These are phyloP conservation scores for Sternotherus odoratus DNA, from an alignment of 2,797 vertebrate genomes.

Conservation along the genomic window DNA sequence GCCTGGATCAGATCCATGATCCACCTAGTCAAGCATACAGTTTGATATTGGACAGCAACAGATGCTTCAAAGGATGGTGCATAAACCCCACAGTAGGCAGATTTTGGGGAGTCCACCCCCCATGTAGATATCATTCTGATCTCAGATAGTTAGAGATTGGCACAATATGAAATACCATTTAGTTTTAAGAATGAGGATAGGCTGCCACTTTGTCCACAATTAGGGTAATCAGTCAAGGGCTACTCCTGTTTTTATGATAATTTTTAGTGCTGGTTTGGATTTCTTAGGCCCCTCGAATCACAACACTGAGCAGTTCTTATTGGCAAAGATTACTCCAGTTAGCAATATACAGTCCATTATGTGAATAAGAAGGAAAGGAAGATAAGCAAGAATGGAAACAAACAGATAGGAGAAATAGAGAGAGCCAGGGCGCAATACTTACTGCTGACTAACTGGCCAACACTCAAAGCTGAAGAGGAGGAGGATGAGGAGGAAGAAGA, in stretches of 20 bases:
- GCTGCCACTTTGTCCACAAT: neutral
- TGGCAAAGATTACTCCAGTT: neutral
- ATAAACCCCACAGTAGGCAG: neutral
- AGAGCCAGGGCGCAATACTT: conserved; percentile 85
- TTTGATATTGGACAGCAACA: neutral
- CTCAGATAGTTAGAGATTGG: neutral
- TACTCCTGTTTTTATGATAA: neutral
- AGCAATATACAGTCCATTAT: conserved; percentile 8
- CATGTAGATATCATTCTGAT: neutral
- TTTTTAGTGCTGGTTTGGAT: conserved; percentile 4
- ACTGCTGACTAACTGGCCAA: conserved; percentile 99
- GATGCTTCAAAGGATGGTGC: neutral
- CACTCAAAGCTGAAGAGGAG: conserved; percentile 97
- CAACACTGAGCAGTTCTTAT: conserved; percentile 4
- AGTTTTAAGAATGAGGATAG: neutral
- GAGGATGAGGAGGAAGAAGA: conserved; percentile 95
- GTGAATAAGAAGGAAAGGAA: conserved; percentile 17
- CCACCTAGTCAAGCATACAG: too few relatives aligned
- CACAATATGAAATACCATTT: neutral
- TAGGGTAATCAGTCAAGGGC: neutral
- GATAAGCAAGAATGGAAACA: conserved; percentile 54
- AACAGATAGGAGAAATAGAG: conserved; percentile 39
- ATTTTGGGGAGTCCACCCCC: neutral
- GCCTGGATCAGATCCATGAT: too few relatives aligned
- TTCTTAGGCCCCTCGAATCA: neutral